phyloP scores from a whole-genome alignment of 2,888 invertebrate genomes.

The Agonopterix subpropinquella region DNA sequence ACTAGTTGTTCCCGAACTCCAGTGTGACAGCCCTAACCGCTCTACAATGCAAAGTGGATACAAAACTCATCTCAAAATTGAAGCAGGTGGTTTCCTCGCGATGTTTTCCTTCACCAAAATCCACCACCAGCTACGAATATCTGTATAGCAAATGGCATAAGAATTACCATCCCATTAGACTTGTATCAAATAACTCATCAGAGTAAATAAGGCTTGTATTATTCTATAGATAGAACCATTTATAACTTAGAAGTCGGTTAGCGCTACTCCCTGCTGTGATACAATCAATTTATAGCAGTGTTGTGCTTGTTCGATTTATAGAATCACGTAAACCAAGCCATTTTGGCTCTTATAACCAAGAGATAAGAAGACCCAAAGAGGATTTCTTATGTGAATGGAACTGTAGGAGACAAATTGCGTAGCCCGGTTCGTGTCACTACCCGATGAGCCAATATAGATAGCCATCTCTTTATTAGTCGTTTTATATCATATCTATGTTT shows the following conservation, averaged over 20 bases:
- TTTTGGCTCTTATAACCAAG: no score
- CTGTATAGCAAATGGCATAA: not conserved
- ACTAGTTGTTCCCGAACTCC: no score
- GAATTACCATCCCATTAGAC: not conserved
- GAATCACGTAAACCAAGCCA: no score
- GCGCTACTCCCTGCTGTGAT: slow-evolving; percentile 48
- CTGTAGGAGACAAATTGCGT: slow-evolving; percentile 53
- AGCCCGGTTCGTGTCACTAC: slow-evolving; percentile 31
- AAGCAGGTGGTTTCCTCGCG: no score
- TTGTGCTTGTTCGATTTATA: no score
- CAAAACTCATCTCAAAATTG: no score
- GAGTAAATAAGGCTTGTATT: slow-evolving; percentile 27
- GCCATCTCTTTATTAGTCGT: slow-evolving; percentile 31
- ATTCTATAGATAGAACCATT: slow-evolving; percentile 28
- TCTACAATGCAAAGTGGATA: no score
- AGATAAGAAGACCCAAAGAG: no score
- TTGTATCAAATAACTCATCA: not conserved
- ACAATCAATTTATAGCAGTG: slow-evolving; percentile 64
- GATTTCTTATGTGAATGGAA: no score
- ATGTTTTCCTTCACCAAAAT: not conserved
- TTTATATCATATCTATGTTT: not conserved
- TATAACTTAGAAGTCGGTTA: slow-evolving; percentile 49
- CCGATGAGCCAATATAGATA: slow-evolving; percentile 24
- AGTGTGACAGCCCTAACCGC: no score
- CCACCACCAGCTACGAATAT: not conserved